phyloP scores from a whole-genome alignment of 2,113 vertebrate species.

The Microcebus tavaratra region DNA sequence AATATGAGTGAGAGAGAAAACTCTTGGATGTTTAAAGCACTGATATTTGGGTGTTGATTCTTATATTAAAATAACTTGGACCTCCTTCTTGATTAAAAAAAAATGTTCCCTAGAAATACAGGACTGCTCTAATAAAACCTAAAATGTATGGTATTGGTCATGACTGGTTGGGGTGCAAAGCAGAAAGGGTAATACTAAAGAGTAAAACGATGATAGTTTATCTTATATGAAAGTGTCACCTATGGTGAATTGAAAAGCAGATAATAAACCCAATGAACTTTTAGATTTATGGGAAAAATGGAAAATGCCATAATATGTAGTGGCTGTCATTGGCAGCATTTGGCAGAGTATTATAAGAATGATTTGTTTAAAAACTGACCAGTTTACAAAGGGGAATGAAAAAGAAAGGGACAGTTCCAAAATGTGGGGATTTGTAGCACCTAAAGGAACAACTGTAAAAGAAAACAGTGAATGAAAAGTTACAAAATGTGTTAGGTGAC shows the following conservation, averaged over 20 bases:
- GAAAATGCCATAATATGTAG: neutral
- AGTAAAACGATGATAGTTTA: neutral
- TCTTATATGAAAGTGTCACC: neutral
- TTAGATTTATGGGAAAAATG: neutral
- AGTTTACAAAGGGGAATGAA: neutral
- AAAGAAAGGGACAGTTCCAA: neutral
- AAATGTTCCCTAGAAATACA: neutral
- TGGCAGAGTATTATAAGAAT: neutral
- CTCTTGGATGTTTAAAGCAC: neutral
- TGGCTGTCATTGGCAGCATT: neutral
- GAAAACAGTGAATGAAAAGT: neutral
- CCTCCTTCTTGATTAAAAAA: neutral
- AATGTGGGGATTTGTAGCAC: neutral
- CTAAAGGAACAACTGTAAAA: neutral
- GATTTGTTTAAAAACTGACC: neutral
- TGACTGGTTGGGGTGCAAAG: neutral
- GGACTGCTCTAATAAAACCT: neutral
- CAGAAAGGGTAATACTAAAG: neutral
- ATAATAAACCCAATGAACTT: neutral
- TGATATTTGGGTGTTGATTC: neutral
- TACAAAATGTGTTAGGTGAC: neutral
- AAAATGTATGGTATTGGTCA: neutral
- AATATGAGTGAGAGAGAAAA: neutral
- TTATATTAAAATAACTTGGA: neutral
- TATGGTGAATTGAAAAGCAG: neutral